Evolutionary conservation across 2,113 vertebrate species (phyloP).

Genomic region (Diadophis punctatus): DNA sequence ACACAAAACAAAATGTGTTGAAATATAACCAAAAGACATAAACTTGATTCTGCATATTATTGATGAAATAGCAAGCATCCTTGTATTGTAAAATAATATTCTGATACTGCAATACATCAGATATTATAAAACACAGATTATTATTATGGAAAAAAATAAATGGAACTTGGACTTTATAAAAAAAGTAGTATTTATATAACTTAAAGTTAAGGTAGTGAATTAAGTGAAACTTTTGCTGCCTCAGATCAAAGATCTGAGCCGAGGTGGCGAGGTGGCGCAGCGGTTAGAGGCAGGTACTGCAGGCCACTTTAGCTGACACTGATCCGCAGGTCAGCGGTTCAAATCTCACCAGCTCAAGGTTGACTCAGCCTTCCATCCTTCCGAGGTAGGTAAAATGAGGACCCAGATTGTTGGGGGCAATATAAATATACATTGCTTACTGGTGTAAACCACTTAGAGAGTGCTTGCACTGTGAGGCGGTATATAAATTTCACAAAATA

Average conservation of each 20-base stretch:
- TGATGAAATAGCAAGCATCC: background rate
- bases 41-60: background rate
- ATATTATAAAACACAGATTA: background rate
- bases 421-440: too few species aligned
- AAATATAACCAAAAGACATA: background rate
- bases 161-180: background rate
- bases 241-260: background rate
- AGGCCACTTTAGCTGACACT: too few species aligned
- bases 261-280: too few species aligned
- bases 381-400: too few species aligned
- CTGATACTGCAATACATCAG: rapidly evolving
- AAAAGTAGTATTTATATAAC: background rate
- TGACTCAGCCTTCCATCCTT: too few species aligned
- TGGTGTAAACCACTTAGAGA: too few species aligned
- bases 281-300: too few species aligned
- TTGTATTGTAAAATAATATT: background rate
- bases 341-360: too few species aligned
- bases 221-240: background rate
- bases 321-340: too few species aligned
- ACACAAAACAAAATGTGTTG: background rate
- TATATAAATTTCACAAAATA: too few species aligned
- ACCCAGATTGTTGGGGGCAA: too few species aligned
- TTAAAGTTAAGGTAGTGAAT: background rate
- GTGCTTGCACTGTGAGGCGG: too few species aligned
- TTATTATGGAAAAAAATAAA: rapidly evolving